Evolutionary conservation across 2,888 invertebrate species (phyloP), one percentile per base, ranked within the genome.

Genomic region (Epinotia nisella): DNA sequence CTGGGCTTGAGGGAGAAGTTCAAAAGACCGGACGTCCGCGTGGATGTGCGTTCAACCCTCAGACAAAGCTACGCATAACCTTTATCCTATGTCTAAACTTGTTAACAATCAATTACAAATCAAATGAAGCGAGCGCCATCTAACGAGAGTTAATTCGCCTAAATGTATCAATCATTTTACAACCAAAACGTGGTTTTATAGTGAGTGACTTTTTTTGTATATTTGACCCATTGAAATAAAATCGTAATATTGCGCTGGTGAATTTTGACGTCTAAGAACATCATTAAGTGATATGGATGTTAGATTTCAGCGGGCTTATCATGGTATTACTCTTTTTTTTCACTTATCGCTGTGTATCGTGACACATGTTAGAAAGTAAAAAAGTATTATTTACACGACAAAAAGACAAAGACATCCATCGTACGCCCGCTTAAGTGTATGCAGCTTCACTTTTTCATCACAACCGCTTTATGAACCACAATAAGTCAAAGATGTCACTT

Each of bases 1-100:
- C 79, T 91, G 71, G 83, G 79, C 59, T 29, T 89, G 35, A 76
- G 83, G 35, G 81, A 81, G 66, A 85, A 76, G 74, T 51, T 80
- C 45, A 19, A 11, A 17, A 5, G 29, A 17, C 21, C 41, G 3
- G 5, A 21, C 21, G 24, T 41, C 21, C 21, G 41, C 1, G n/a
- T 66, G 2, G 21, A 55, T 5, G 21, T 66, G n/a, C 39, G 24
- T 0, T 66, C 66, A 1, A 41, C 55, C 10, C 39, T 66, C 15
- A 24, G 10, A 1, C 66, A 66, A 41, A 66, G 24, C 2, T n/a
- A 56, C 4, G 21, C 21, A 13, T 15, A 53, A 41, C 17, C 5
- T 0, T 29, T 29, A 29, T 29, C 29, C 29, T 24, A 39, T 24
- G 3, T n/a, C 4, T 9, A 3, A 17, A 35, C 3, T 64, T 29